A percentile compares a stretch with the other conserved stretches of the same genome.
These are phyloP conservation scores for Leucozona laternaria DNA, from an alignment of 2,888 invertebrate genomes.

Conservation along the genomic window DNA sequence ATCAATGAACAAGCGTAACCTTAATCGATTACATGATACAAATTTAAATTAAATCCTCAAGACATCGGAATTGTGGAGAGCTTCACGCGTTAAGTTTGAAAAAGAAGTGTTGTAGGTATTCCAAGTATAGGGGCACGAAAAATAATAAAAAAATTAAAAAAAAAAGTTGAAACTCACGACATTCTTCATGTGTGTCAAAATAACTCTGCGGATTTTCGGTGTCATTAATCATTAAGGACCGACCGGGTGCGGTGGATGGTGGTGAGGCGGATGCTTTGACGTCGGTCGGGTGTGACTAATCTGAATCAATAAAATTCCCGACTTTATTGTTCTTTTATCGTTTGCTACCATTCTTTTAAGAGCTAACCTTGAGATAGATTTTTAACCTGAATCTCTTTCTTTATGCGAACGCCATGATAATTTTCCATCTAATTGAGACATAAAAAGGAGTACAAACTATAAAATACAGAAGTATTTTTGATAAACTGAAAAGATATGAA, in stretches of 20 bases:
- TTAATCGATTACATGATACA: constrained; percentile 71
- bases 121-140: constrained; percentile 41
- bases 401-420: neutral
- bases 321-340: constrained; percentile 5
- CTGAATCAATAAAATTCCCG: neutral
- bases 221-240: constrained; percentile 30
- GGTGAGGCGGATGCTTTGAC: constrained; percentile 30
- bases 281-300: constrained; percentile 24
- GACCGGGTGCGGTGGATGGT: neutral
- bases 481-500: neutral
- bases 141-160: neutral
- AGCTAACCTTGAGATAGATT: constrained; percentile 21
- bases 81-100: constrained; percentile 58
- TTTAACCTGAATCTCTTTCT: neutral
- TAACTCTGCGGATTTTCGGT: neutral
- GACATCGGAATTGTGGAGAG: constrained; percentile 1
- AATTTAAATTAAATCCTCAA: constrained; percentile 59
- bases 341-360: neutral
- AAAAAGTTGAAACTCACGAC: constrained; percentile 10
- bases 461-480: neutral
- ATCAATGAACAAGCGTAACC: constrained; percentile 55
- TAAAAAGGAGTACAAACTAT: neutral
- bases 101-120: constrained; percentile 37
- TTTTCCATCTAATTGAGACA: constrained; percentile 6
- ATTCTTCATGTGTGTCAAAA: constrained; percentile 33